A percentile compares a stretch with the other conserved stretches of the same genome.
Evolutionary conservation across 2,888 invertebrate genomes (phyloP).

Genomic region (Lasioglossum malachurum): DNA sequence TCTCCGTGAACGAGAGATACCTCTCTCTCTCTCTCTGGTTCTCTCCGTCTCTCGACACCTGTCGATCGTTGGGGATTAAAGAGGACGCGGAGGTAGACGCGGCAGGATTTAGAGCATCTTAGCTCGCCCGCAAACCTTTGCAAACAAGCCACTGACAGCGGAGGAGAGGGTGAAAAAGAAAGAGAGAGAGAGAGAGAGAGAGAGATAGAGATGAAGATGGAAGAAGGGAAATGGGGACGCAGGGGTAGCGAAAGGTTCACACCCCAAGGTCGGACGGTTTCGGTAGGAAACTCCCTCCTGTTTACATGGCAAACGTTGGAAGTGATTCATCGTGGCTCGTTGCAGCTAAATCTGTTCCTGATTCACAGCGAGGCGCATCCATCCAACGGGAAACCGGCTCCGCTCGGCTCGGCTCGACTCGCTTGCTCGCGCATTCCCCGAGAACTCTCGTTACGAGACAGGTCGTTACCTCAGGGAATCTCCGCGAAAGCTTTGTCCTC

Average conservation of each 20-base stretch:
- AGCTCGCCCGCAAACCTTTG: slow-evolving; percentile 41
- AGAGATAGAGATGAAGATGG: neutral
- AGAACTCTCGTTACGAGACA: slow-evolving; percentile 28
- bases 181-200: no score
- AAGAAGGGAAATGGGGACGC: neutral
- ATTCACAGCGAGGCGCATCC: slow-evolving; percentile 44
- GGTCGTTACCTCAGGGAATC: slow-evolving; percentile 48
- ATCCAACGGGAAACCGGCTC: slow-evolving; percentile 3
- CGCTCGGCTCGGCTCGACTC: no score
- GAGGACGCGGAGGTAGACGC: slow-evolving; percentile 70
- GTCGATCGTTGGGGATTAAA: slow-evolving; percentile 77
- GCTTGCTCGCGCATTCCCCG: neutral
- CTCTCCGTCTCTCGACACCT: slow-evolving; percentile 71
- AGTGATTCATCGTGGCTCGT: slow-evolving; percentile 69
- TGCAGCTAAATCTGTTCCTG: slow-evolving; percentile 67
- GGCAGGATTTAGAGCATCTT: slow-evolving; percentile 64
- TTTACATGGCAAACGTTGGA: slow-evolving; percentile 73
- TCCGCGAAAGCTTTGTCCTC: slow-evolving; percentile 52
- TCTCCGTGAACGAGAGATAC: slow-evolving; percentile 29
- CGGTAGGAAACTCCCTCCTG: slow-evolving; percentile 64
- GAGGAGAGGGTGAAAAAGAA: neutral
- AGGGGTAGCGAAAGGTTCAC: slow-evolving; percentile 24
- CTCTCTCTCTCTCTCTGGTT: slow-evolving; percentile 2
- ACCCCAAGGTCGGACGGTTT: slow-evolving; percentile 45
- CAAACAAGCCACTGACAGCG: slow-evolving; percentile 35